A percentile compares a stretch with the other conserved stretches of the same genome.
phyloP scores from a whole-genome alignment of 2,113 vertebrate species.

The Kryptolebias marmoratus region DNA sequence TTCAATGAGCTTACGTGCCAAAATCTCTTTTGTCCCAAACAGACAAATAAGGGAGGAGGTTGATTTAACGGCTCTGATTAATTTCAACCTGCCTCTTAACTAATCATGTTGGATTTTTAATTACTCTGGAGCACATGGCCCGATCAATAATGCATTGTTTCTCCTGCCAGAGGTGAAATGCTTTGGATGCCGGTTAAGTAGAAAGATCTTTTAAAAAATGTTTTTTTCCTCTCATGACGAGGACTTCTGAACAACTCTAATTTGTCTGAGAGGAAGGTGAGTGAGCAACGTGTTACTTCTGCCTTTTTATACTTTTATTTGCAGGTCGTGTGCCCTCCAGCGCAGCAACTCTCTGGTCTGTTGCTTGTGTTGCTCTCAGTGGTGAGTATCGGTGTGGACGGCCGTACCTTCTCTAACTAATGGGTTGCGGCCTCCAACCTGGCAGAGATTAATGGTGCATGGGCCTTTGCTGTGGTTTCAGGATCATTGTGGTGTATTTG shows the following conservation, averaged over 20 bases:
- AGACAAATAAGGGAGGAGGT: constrained; percentile 23
- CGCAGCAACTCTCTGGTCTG: neutral
- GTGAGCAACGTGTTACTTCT: neutral
- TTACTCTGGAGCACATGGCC: constrained; percentile 40
- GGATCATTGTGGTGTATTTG: constrained; percentile 50
- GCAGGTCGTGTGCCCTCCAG: constrained; percentile 6
- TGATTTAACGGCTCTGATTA: constrained; percentile 58
- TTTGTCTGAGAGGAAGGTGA: neutral
- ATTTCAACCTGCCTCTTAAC: constrained; percentile 35
- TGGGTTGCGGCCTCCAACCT: constrained; percentile 46
- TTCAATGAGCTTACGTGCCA: constrained; percentile 11
- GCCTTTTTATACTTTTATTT: neutral
- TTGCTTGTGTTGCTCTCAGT: constrained; percentile 23
- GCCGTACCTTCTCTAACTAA: constrained; percentile 53
- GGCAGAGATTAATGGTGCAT: constrained; percentile 74
- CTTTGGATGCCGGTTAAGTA: too few species aligned
- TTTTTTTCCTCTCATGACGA: neutral
- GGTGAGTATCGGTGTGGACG: constrained; percentile 41
- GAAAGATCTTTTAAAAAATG: neutral
- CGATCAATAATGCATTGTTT: constrained; percentile 45
- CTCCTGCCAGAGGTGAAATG: constrained; percentile 18
- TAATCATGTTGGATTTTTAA: constrained; percentile 63
- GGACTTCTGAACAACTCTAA: neutral
- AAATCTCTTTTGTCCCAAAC: constrained; percentile 30
- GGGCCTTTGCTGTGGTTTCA: constrained; percentile 41